A percentile compares a stretch with the other conserved stretches of the same genome.
phyloP scores from a whole-genome alignment of 2,113 vertebrate species.

The Actenoides lindsayi region DNA sequence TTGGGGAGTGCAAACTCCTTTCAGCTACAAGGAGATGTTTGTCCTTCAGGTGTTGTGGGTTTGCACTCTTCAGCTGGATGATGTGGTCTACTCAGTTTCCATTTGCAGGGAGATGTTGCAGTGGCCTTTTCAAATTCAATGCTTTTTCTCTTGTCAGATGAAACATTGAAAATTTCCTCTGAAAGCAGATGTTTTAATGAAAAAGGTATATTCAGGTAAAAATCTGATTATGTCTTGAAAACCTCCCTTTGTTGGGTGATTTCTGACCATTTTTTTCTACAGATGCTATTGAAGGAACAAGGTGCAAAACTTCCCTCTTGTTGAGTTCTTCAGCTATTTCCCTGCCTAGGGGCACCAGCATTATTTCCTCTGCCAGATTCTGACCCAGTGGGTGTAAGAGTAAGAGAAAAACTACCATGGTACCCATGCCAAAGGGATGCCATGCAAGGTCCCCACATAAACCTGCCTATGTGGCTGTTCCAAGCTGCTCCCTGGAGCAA shows the following conservation, averaged over 20 bases:
- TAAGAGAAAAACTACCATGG: neutral
- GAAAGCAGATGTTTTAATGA: neutral
- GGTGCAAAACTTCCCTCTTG: neutral
- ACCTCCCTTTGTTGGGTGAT: neutral
- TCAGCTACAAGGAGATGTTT: neutral
- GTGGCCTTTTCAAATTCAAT: accelerated
- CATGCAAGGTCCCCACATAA: neutral
- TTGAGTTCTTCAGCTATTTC: neutral
- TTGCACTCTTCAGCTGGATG: neutral
- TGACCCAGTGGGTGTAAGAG: neutral
- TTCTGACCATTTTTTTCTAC: neutral
- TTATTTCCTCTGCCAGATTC: neutral
- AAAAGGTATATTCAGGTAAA: neutral
- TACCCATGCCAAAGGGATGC: neutral
- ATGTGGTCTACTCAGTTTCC: neutral
- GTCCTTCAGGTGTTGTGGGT: neutral
- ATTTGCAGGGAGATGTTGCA: neutral
- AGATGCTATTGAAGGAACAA: neutral
- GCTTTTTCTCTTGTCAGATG: neutral
- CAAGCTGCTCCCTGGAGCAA: neutral
- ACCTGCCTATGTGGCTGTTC: neutral
- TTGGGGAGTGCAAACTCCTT: neutral
- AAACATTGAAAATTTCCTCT: neutral
- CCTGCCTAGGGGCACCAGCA: neutral
- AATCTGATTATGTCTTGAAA: neutral